Conservation (phyloP, 1,140 invertebrate species). For the Ceratosolen solmsi region DNA sequence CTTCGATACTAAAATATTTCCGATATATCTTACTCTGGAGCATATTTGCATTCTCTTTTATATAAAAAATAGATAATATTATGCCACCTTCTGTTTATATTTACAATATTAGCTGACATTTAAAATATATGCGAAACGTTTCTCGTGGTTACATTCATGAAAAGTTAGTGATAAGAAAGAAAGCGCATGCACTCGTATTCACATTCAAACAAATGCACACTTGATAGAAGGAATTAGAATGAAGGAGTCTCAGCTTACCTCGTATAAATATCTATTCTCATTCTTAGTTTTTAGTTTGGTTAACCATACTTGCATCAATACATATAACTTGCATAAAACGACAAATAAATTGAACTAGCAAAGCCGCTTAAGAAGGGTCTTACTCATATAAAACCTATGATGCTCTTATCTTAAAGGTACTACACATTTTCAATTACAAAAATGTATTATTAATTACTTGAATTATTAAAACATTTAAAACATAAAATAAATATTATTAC, state of each 20-base stretch:
- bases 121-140: too few species aligned
- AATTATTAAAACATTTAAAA: not conserved
- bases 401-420: not conserved
- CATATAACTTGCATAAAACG: not conserved
- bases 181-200: not conserved
- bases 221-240: not conserved
- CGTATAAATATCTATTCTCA: not conserved
- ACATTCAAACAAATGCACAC: not conserved
- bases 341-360: not conserved
- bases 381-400: not conserved
- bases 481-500: too few species aligned
- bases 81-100: not conserved
- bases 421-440: not conserved
- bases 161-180: too few species aligned
- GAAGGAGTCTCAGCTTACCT: not conserved
- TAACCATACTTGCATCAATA: not conserved
- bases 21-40: not conserved
- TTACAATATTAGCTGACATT: too few species aligned
- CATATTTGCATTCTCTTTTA: not conserved
- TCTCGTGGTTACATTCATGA: too few species aligned
- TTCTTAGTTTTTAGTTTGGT: not conserved
- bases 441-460: not conserved
- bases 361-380: constrained; percentile 1
- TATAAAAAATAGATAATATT: too few species aligned
- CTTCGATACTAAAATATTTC: not conserved